A percentile compares a stretch with the other conserved stretches of the same genome.
phyloP scores from a whole-genome alignment of 2,888 invertebrate species.

The Lycophotia porphyrea region DNA sequence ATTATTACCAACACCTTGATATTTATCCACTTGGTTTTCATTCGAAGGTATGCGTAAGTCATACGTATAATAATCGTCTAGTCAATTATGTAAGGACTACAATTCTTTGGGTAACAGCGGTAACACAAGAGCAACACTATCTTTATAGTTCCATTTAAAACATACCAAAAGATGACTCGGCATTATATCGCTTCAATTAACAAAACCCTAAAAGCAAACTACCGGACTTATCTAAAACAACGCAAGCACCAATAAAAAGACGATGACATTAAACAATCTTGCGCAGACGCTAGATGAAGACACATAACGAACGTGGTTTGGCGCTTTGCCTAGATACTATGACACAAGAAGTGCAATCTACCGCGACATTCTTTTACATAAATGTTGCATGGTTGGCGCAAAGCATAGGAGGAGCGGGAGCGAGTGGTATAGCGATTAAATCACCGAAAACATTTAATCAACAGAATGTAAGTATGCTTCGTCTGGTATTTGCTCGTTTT shows the following conservation, averaged over 20 bases:
- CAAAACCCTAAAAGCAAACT: not conserved
- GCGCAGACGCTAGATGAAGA: slow-evolving; percentile 53
- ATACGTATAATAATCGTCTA: not conserved
- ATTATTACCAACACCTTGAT: not conserved
- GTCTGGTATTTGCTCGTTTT: not conserved
- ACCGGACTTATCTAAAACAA: slow-evolving; percentile 15
- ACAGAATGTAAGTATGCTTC: not conserved
- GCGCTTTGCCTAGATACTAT: slow-evolving; percentile 72
- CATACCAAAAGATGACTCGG: not conserved
- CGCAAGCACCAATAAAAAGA: slow-evolving; percentile 51
- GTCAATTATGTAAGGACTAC: not conserved
- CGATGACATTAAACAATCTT: slow-evolving; percentile 58
- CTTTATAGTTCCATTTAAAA: not conserved
- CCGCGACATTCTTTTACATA: slow-evolving; percentile 82
- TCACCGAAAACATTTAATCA: not conserved
- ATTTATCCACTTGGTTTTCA: not conserved
- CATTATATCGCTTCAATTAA: slow-evolving; percentile 4
- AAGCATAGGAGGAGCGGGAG: slow-evolving; percentile 23
- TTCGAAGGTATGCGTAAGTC: not conserved
- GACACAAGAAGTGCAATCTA: slow-evolving; percentile 74
- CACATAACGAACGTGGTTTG: slow-evolving; percentile 60
- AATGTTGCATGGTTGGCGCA: slow-evolving; percentile 61
- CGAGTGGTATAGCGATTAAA: not conserved
- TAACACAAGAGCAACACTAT: not conserved
- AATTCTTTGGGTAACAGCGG: not conserved